Percentiles rank a stretch among this genome's conserved stretches.
phyloP scores from a whole-genome alignment of 2,113 vertebrate genomes.

The Tympanuchus pallidicinctus region DNA sequence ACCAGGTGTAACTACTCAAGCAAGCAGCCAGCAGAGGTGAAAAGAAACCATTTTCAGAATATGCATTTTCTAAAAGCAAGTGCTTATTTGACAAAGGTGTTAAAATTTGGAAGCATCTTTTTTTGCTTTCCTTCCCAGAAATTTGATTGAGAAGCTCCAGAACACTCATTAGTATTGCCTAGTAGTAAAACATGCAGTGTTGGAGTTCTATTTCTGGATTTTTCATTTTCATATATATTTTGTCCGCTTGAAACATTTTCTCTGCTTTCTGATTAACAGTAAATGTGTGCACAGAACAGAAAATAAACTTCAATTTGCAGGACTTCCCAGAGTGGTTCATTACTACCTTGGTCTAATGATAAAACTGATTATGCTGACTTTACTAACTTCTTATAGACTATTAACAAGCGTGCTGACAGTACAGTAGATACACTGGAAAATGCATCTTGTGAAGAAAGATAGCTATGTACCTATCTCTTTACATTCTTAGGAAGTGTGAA shows the following conservation, averaged over 20 bases:
- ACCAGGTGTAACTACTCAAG: background rate
- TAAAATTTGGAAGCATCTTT: background rate
- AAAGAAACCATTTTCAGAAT: background rate
- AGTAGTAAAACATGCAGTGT: background rate
- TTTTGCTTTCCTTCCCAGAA: background rate
- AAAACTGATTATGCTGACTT: background rate
- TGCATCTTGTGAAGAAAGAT: background rate
- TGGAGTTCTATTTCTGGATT: background rate
- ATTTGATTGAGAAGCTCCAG: background rate
- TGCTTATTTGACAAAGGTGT: background rate
- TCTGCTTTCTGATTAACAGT: background rate
- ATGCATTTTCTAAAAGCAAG: background rate
- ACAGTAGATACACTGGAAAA: background rate
- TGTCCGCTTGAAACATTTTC: background rate
- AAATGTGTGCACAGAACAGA: background rate
- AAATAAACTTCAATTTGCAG: background rate
- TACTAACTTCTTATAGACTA: background rate
- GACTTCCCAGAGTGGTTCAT: background rate
- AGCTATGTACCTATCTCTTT: background rate
- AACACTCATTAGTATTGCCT: background rate
- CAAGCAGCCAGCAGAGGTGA: background rate
- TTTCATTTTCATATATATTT: background rate
- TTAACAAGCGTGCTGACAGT: background rate
- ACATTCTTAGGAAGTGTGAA: background rate
- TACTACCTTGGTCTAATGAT: background rate